Evolutionary conservation across 2,888 invertebrate genomes (phyloP).

Genomic region (Xylophagus ater): DNA sequence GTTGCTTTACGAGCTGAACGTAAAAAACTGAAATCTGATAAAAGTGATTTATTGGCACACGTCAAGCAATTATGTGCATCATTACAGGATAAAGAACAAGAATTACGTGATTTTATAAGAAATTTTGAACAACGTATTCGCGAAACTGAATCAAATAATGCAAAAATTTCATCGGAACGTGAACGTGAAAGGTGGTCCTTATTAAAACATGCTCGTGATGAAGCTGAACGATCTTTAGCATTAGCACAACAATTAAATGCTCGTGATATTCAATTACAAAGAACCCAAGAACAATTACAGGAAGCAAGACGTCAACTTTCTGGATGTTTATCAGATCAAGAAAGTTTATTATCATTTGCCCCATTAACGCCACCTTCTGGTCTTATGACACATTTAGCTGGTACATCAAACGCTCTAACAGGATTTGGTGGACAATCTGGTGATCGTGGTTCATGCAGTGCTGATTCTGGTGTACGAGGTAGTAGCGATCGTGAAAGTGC

Average conservation of each 20-base stretch:
- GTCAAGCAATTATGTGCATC: slow-evolving; percentile 92
- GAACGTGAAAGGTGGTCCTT: slow-evolving; percentile 84
- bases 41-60: slow-evolving; percentile 83
- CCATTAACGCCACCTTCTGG: slow-evolving; percentile 50
- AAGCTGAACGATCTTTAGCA: slow-evolving; percentile 76
- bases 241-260: slow-evolving; percentile 80
- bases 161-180: slow-evolving; percentile 52
- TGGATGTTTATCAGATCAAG: slow-evolving; percentile 75
- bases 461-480: slow-evolving; percentile 69
- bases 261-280: slow-evolving; percentile 73
- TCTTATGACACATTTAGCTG: slow-evolving; percentile 37
- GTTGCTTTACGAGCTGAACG: slow-evolving; percentile 76
- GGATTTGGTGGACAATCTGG: slow-evolving; percentile 39
- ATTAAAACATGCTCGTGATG: slow-evolving; percentile 77
- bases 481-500: slow-evolving; percentile 72
- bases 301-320: slow-evolving; percentile 70
- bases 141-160: slow-evolving; percentile 57
- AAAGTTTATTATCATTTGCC: slow-evolving; percentile 63
- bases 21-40: slow-evolving; percentile 83
- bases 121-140: slow-evolving; percentile 86
- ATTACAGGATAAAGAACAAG: slow-evolving; percentile 88
- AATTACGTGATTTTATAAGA: slow-evolving; percentile 84
- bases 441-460: slow-evolving; percentile 75
- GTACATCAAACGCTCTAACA: slow-evolving; percentile 23
- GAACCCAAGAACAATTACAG: slow-evolving; percentile 73